Conservation (phyloP, 2,888 invertebrate genomes). For the Polyommatus iphigenia region DNA sequence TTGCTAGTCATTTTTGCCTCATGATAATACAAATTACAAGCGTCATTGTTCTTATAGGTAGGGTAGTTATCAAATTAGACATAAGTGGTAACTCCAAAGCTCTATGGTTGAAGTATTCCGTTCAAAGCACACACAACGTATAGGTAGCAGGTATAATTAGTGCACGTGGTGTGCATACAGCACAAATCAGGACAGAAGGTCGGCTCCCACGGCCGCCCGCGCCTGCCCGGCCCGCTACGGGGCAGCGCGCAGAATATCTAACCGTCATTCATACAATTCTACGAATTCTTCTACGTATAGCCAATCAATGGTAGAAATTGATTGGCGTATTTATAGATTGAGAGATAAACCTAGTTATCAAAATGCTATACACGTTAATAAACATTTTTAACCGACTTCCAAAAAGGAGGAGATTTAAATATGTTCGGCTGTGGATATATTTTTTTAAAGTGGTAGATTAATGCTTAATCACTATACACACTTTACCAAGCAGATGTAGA, state of each 20-base stretch:
- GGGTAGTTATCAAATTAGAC: no score
- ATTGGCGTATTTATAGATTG: neutral
- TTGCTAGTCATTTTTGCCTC: no score
- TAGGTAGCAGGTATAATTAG: neutral
- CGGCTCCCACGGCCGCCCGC: conserved; percentile 22
- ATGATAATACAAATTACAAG: no score
- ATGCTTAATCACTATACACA: no score
- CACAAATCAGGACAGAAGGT: conserved; percentile 14
- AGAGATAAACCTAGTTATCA: neutral
- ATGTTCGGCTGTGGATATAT: no score
- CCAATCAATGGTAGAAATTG: neutral
- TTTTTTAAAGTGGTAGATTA: no score
- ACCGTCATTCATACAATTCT: conserved; percentile 1
- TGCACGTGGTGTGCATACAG: conserved; percentile 16
- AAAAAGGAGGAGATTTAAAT: no score
- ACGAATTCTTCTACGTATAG: neutral
- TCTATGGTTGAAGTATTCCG: neutral
- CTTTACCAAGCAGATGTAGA: no score
- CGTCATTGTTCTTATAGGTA: no score
- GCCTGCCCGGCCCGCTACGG: conserved; percentile 2
- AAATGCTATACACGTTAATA: neutral
- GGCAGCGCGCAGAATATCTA: conserved; percentile 4
- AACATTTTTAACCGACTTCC: neutral
- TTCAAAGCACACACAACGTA: neutral
- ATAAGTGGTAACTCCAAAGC: neutral